Base-by-base conservation (phyloP, 2,888 invertebrate species). In the Synergus japonicus region DNA sequence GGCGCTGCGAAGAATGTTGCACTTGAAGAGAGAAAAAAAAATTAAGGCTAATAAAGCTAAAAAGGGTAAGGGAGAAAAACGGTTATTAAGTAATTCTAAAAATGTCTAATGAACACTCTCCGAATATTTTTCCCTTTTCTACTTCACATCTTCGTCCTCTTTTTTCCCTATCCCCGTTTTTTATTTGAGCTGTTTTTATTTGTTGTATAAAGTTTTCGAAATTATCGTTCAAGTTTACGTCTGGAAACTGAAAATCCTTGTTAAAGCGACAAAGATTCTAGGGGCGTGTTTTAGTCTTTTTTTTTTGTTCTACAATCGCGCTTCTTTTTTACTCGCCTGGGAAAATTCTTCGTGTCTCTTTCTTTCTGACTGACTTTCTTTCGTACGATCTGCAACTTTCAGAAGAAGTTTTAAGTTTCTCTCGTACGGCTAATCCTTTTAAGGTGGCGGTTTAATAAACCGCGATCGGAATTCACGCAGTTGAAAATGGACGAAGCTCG, bases 391-490 rank as follows among this genome's bases (percentile, higher is more conserved):
- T 44, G 18, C 13, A 37, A 60, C 18, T 76, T 43, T 60, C 15
- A 22, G 29, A 76, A 43, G 73, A 58, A 54, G 54, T 54, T 66
- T 60, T 44, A 80, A 80, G 58, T 79, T 82, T 76, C 65, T n/a
- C 64, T 43, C 41, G 60, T 37, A 22, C 49, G 54, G 18, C 44
- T 76, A 76, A 78, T 76, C 69, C 63, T 69, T 29, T 66, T 65
- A 80, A 64, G 76, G 67, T 67, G 58, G 58, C 58, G 46, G 49
- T 64, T 73, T 63, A 43, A 73, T 77, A 77, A 64, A 77, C 63
- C 78, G 18, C 76, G 60, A 79, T 79, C 54, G 65, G 69, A 66
- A 76, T 67, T 81, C 64, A 76, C 81, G 63, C 63, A 54, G 58
- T 43, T 63, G 43, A 73, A 79, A 78, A 64, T 65, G 49, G 65